phyloP scores from a whole-genome alignment of 2,797 vertebrate species.

The Otolemur crassicaudatus region DNA sequence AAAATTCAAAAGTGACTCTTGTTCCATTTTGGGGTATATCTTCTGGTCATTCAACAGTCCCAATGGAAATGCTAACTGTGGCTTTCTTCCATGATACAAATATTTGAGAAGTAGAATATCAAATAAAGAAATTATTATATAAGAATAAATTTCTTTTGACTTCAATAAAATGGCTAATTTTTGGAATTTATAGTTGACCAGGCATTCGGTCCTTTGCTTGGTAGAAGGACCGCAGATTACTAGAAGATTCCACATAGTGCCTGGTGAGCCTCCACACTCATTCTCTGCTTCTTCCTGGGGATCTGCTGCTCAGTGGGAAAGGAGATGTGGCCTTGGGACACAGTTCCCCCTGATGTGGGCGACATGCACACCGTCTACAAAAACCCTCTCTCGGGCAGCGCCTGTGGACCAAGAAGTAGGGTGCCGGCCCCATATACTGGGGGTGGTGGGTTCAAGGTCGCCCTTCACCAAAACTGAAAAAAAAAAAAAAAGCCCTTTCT shows the following conservation, averaged over 20 bases:
- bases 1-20: constrained; percentile 2
- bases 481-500: background rate
- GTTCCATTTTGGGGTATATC: background rate
- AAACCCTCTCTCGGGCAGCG: background rate
- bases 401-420: no score
- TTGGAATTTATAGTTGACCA: background rate
- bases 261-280: background rate
- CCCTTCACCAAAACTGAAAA: no score
- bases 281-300: background rate
- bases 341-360: background rate
- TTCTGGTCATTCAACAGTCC: background rate
- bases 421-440: no score
- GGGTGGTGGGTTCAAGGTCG: no score
- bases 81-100: background rate
- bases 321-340: background rate
- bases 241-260: background rate
- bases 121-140: background rate
- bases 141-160: background rate
- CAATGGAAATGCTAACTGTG: background rate
- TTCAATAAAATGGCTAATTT: background rate
- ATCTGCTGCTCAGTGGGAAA: background rate
- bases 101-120: background rate
- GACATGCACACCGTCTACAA: background rate
- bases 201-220: background rate
- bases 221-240: no score